phyloP scores from a whole-genome alignment of 2,888 invertebrate species.

The Nomada goodeniana region DNA sequence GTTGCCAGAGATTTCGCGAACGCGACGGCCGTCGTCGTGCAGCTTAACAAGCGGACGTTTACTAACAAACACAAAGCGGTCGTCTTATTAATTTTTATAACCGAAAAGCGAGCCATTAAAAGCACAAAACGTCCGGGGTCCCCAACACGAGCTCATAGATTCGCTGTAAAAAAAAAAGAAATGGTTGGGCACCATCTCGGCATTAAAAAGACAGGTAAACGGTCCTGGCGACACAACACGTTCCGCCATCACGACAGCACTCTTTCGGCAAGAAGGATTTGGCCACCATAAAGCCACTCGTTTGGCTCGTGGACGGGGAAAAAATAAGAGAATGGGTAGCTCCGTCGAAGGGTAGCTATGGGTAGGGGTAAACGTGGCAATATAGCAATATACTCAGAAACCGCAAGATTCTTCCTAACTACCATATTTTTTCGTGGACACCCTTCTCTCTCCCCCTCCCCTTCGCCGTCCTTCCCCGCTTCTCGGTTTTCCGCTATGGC shows the following conservation, averaged over 20 bases:
- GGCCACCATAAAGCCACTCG: slow-evolving; percentile 79
- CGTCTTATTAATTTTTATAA: no score
- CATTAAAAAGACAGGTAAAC: slow-evolving; percentile 45
- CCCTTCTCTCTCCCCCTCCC: slow-evolving; percentile 15
- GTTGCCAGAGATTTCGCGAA: no score
- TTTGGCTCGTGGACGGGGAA: slow-evolving; percentile 75
- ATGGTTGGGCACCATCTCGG: neutral
- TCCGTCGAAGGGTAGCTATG: slow-evolving; percentile 19
- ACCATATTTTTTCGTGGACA: slow-evolving; percentile 72
- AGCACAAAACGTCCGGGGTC: no score
- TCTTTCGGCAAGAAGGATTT: slow-evolving; percentile 43
- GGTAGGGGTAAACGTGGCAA: slow-evolving; percentile 64
- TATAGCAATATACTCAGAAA: slow-evolving; percentile 70
- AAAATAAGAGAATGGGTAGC: slow-evolving; percentile 55
- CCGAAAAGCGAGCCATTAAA: no score
- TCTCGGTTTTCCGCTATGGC: neutral
- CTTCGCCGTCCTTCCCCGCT: neutral
- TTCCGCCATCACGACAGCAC: slow-evolving; percentile 24
- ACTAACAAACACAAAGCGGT: no score
- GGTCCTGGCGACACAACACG: slow-evolving; percentile 3
- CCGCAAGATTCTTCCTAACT: slow-evolving; percentile 76
- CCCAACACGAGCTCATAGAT: neutral
- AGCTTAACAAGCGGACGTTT: no score
- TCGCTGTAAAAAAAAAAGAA: neutral
- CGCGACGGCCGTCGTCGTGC: no score